Conservation (phyloP, 2,888 invertebrate genomes). For the Xanthostigma xanthostigma region DNA sequence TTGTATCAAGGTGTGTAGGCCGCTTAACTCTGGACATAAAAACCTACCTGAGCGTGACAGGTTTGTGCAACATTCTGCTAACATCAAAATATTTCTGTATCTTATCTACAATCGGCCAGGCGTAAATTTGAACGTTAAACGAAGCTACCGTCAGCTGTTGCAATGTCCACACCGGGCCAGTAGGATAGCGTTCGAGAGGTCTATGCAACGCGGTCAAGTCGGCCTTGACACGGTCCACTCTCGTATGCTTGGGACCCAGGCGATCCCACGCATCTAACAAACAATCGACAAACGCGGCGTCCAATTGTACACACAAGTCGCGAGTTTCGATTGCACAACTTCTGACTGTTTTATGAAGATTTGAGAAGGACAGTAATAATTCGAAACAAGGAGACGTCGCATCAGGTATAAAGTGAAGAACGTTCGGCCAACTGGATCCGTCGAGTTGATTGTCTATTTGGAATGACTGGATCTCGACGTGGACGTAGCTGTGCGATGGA, state of each 20-base stretch:
- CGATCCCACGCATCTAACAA: conserved; percentile 45
- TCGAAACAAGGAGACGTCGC: conserved; percentile 47
- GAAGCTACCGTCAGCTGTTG: background rate
- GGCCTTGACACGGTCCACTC: conserved; percentile 37
- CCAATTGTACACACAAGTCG: conserved; percentile 52
- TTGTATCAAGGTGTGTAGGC: no score
- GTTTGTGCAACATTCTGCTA: conserved; percentile 25
- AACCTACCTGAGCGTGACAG: conserved; percentile 42
- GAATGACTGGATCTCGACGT: conserved; percentile 47
- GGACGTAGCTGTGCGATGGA: conserved; percentile 46
- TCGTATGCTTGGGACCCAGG: conserved; percentile 41
- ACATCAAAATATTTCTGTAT: background rate
- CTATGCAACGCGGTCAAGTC: conserved; percentile 24
- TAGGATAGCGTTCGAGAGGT: background rate
- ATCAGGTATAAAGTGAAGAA: conserved; percentile 44
- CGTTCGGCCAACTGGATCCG: conserved; percentile 54
- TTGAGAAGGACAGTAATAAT: conserved; percentile 36
- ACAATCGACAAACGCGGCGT: conserved; percentile 49
- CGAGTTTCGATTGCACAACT: conserved; percentile 39
- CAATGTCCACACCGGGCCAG: background rate
- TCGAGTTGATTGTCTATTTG: conserved; percentile 64
- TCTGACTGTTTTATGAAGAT: conserved; percentile 18
- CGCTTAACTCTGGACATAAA: background rate
- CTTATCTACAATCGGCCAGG: background rate
- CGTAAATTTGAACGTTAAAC: background rate